phyloP scores from a whole-genome alignment of 2,888 invertebrate species.

The Horisme vitalbata region DNA sequence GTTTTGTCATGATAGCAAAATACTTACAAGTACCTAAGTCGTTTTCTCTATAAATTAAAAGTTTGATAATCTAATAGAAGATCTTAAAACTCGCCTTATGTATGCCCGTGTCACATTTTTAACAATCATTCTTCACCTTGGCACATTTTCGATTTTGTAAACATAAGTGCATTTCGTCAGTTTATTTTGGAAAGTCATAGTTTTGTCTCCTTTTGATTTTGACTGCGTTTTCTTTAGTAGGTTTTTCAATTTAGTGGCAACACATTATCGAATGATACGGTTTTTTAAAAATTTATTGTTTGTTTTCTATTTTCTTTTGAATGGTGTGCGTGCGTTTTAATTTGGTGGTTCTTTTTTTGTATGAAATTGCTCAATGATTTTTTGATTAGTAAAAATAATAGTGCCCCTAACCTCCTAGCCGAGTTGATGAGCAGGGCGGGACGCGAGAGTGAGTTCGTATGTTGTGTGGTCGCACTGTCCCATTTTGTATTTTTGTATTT shows the following conservation, averaged over 20 bases:
- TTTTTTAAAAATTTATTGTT: conserved; percentile 39
- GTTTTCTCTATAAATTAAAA: conserved; percentile 47
- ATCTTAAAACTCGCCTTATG: conserved; percentile 56
- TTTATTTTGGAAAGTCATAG: conserved; percentile 40
- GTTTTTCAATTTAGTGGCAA: conserved; percentile 43
- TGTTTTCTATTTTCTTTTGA: conserved; percentile 35
- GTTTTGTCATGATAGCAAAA: conserved; percentile 45
- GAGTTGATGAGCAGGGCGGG: conserved; percentile 57
- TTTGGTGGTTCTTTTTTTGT: conserved; percentile 63
- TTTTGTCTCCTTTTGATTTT: conserved; percentile 55
- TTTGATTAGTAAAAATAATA: conserved; percentile 53
- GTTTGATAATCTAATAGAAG: conserved; percentile 41
- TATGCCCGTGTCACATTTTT: conserved; percentile 48
- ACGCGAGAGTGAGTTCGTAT: conserved; percentile 63
- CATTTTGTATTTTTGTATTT: conserved; percentile 83
- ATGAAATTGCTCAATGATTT: conserved; percentile 77
- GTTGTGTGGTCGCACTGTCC: conserved; percentile 75
- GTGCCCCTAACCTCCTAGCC: conserved; percentile 69
- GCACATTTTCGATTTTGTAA: conserved; percentile 44
- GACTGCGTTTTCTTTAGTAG: conserved; percentile 45
- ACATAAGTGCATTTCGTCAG: conserved; percentile 33
- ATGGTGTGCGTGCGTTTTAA: conserved; percentile 50
- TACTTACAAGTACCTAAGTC: conserved; percentile 44
- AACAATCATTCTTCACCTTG: conserved; percentile 45
- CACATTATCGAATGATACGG: conserved; percentile 38